phyloP scores from a whole-genome alignment of 2,888 invertebrate species.

The Steinernema hermaphroditum region DNA sequence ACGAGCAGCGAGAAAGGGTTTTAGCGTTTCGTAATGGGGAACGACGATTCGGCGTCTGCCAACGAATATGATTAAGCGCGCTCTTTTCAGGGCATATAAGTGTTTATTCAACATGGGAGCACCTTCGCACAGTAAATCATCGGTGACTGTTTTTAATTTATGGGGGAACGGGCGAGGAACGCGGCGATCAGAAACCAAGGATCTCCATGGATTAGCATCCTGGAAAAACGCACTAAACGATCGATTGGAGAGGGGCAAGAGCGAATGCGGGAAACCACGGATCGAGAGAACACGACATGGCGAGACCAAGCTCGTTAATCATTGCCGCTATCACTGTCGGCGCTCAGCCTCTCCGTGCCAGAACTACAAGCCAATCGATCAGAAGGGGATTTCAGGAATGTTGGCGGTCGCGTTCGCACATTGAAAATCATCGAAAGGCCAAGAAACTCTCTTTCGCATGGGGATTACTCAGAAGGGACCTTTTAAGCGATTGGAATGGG shows the following conservation, averaged over 20 bases:
- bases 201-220: too few relatives aligned
- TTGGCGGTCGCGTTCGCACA: neutral
- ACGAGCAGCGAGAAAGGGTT: neutral
- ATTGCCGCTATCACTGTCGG: slow-evolving; percentile 1
- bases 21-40: slow-evolving; percentile 4
- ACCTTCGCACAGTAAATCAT: too few relatives aligned
- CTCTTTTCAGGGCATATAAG: neutral
- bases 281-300: neutral
- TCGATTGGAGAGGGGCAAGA: neutral
- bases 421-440: neutral
- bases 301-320: slow-evolving; percentile 24
- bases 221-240: too few relatives aligned
- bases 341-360: slow-evolving; percentile 17
- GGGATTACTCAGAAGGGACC: neutral
- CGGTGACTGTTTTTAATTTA: too few relatives aligned
- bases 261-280: slow-evolving; percentile 28
- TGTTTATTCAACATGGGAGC: too few relatives aligned
- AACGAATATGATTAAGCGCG: neutral
- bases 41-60: neutral
- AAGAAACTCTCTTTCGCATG: too few relatives aligned
- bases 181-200: too few relatives aligned
- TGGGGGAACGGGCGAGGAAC: too few relatives aligned
- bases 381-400: slow-evolving; percentile 1
- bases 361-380: slow-evolving; percentile 28
- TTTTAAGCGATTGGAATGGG: too few relatives aligned